These are phyloP conservation scores for Corynorhinus townsendii DNA, from an alignment of 2,113 vertebrate genomes.

Conservation along the genomic window DNA sequence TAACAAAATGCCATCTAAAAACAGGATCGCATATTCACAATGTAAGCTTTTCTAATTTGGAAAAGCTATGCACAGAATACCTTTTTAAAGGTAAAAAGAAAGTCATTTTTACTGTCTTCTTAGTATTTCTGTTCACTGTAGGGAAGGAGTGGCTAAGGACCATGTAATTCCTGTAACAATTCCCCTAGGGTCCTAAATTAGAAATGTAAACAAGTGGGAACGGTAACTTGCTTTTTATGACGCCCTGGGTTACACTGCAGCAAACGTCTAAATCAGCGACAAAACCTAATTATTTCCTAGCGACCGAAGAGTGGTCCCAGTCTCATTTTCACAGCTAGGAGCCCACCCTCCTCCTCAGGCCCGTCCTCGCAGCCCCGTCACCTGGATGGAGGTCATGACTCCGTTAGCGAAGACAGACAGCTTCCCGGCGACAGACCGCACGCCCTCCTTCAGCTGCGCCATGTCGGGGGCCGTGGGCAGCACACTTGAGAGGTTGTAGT, in stretches of 20 bases:
- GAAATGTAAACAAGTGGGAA: not conserved
- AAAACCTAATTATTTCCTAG: not conserved
- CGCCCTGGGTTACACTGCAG: not conserved
- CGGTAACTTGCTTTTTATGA: not conserved
- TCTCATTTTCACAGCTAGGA: not conserved
- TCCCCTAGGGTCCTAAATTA: not conserved
- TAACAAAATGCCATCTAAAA: not conserved
- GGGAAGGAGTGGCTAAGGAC: not conserved
- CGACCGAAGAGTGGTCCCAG: rapidly evolving
- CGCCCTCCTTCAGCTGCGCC: constrained; percentile 92
- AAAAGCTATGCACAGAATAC: not conserved
- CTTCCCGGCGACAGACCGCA: constrained; percentile 92
- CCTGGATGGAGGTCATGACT: constrained; percentile 95
- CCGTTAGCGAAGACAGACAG: constrained; percentile 96
- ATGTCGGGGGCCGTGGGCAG: constrained; percentile 93
- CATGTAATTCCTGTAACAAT: not conserved
- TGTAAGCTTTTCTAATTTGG: not conserved
- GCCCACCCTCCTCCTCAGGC: not conserved
- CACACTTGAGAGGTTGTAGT: constrained; percentile 88
- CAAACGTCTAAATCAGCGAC: not conserved
- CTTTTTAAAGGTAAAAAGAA: not conserved
- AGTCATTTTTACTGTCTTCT: not conserved
- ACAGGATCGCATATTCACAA: too few relatives aligned
- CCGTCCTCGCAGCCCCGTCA: constrained; percentile 25
- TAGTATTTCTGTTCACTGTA: not conserved